Percentiles rank a stretch among this genome's conserved stretches.
Conservation (phyloP, 92 coral and sea anemone species). For the Blastomussa wellsi region DNA sequence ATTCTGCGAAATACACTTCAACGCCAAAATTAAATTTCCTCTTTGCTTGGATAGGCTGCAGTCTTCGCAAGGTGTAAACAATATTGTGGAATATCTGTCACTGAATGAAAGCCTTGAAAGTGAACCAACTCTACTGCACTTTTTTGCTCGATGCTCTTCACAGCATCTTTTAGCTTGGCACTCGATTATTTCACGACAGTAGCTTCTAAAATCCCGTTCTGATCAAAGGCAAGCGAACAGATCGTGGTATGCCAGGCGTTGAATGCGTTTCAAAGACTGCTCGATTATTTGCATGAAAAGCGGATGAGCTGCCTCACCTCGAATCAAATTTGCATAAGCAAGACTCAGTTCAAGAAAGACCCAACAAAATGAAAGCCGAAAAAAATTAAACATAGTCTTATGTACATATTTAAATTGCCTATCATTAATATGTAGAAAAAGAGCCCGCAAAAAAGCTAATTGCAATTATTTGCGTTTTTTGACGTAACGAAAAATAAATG, state of each 20-base stretch:
- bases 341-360: conserved; percentile 9
- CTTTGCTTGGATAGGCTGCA: conserved; percentile 27
- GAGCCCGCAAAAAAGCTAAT: neutral
- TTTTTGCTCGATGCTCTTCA: neutral
- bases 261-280: neutral
- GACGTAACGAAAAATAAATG: neutral
- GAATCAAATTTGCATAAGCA: conserved; percentile 31
- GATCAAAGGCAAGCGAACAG: neutral
- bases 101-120: neutral
- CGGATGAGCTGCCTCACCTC: conserved; percentile 16
- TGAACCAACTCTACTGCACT: neutral
- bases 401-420: conserved; percentile 16
- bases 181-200: neutral
- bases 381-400: conserved; percentile 6
- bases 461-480: conserved; percentile 8
- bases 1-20: neutral
- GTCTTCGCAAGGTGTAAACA: conserved; percentile 17
- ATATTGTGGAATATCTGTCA: conserved; percentile 12
- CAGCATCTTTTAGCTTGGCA: neutral
- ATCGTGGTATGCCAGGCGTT: neutral
- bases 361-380: no score
- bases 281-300: conserved; percentile 34
- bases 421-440: neutral
- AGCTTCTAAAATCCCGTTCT: no score
- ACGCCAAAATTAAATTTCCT: conserved; percentile 38